Percentiles rank a stretch among this genome's conserved stretches.
phyloP scores from a whole-genome alignment of 2,888 invertebrate genomes.

The Drosophila subsilvestris region DNA sequence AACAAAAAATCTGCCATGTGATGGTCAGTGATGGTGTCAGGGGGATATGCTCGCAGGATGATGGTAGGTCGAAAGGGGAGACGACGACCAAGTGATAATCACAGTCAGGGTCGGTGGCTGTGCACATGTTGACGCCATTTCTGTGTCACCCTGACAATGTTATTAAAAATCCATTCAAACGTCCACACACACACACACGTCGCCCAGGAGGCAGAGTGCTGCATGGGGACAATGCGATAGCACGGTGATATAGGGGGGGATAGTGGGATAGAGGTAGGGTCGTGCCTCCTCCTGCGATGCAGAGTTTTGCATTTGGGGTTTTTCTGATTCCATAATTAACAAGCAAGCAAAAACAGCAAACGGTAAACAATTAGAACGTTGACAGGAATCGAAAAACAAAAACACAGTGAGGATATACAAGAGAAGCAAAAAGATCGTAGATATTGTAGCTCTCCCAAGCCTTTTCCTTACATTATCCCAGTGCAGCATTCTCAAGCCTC shows the following conservation, averaged over 20 bases:
- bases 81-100: slow-evolving; percentile 35
- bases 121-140: slow-evolving; percentile 47
- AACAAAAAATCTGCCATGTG: slow-evolving; percentile 53
- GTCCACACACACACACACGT: slow-evolving; percentile 58
- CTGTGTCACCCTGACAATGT: slow-evolving; percentile 65
- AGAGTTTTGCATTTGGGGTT: background rate
- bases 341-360: background rate
- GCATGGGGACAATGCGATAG: too few relatives aligned
- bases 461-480: too few relatives aligned
- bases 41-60: background rate
- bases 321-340: slow-evolving; percentile 1
- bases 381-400: background rate
- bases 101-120: slow-evolving; percentile 45
- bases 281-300: background rate
- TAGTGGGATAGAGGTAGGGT: background rate
- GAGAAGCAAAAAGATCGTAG: background rate
- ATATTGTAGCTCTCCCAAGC: too few relatives aligned
- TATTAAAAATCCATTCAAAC: slow-evolving; percentile 77
- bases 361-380: background rate
- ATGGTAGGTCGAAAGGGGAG: background rate
- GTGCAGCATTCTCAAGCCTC: too few relatives aligned
- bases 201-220: background rate
- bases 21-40: slow-evolving; percentile 9
- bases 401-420: background rate
- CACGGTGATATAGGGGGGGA: too few relatives aligned